Evolutionary conservation across 2,888 invertebrate species (phyloP), one percentile per base, ranked within the genome.

Genomic region (Priocnemis perturbator): DNA sequence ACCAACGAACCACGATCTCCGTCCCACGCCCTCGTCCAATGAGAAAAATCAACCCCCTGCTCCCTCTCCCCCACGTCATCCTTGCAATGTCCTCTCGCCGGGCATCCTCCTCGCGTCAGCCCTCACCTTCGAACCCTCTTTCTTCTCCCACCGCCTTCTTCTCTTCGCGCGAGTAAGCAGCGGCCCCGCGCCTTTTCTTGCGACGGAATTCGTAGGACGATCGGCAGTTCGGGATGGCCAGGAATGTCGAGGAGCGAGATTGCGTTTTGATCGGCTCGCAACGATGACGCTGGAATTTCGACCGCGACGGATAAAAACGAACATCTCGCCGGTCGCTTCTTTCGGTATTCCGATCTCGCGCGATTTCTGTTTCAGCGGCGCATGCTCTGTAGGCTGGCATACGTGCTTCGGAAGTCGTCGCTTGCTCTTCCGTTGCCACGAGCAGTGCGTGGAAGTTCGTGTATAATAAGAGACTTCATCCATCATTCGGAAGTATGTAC

Each of bases 1-100:
- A n/a, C 15, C 17, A 21, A 37, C 37, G 7, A 37, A 37, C 37
- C 37, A 37, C 37, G 37, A 11, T 37, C 37, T 37, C 14, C 79
- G 76, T 83, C 83, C 78, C 83, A 84, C 85, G 83, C 83, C 81
- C 80, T 71, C 76, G 77, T 69, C 77, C 81, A 81, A 81, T 81
- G 78, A 86, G 85, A 86, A 86, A 84, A 85, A 85, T 85, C 78
- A 78, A 82, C 79, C 82, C 81, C 76, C 72, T 76, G 71, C 74
- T 50, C 66, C 60, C 26, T 55, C 30, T 45, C 48, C 45, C 64
- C 62, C 57, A 50, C 26, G 50, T 50, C 5, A 3, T 50, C 17
- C 5, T 19, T 17, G 19, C 50, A 50, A 69, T 76, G 71, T 73
- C 50, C 66, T 63, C 30, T 57, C 21, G 37, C 48, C 23, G 61